phyloP scores from a whole-genome alignment of 2,888 invertebrate genomes.

The Prosopocoilus inquinatus region DNA sequence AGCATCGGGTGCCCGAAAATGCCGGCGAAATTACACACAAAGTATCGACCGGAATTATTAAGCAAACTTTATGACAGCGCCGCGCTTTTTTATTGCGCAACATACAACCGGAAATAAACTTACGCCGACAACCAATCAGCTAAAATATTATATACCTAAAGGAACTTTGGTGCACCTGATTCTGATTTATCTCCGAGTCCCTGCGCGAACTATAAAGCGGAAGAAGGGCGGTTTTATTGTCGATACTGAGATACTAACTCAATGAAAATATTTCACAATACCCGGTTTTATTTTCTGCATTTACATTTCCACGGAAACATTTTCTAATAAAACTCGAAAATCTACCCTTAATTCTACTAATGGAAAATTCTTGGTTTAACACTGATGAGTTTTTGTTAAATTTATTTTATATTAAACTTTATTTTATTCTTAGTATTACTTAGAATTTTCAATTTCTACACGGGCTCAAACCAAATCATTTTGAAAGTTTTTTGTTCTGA shows the following conservation, averaged over 20 bases:
- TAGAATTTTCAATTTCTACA: too few relatives aligned
- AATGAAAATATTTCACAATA: conserved; percentile 46
- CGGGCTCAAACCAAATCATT: too few relatives aligned
- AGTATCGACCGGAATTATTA: too few relatives aligned
- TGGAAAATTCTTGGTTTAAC: conserved; percentile 22
- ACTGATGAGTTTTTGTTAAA: too few relatives aligned
- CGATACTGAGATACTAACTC: conserved; percentile 41
- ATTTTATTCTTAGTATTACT: too few relatives aligned
- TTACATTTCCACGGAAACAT: conserved; percentile 30
- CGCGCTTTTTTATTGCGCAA: too few relatives aligned
- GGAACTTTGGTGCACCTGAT: conserved; percentile 35
- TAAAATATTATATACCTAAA: conserved; percentile 8
- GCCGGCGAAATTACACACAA: too few relatives aligned
- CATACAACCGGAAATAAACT: too few relatives aligned
- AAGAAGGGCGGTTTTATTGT: conserved; percentile 44
- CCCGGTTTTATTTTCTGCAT: conserved; percentile 31
- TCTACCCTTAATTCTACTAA: conserved; percentile 32
- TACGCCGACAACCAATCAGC: background rate
- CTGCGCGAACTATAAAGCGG: conserved; percentile 40
- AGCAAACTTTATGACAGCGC: too few relatives aligned
- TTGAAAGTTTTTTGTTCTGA: too few relatives aligned
- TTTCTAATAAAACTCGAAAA: conserved; percentile 24
- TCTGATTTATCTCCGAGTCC: conserved; percentile 43
- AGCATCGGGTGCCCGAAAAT: too few relatives aligned
- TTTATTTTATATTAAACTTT: too few relatives aligned